phyloP scores from a whole-genome alignment of 2,888 invertebrate species.

The Cryptus armator region DNA sequence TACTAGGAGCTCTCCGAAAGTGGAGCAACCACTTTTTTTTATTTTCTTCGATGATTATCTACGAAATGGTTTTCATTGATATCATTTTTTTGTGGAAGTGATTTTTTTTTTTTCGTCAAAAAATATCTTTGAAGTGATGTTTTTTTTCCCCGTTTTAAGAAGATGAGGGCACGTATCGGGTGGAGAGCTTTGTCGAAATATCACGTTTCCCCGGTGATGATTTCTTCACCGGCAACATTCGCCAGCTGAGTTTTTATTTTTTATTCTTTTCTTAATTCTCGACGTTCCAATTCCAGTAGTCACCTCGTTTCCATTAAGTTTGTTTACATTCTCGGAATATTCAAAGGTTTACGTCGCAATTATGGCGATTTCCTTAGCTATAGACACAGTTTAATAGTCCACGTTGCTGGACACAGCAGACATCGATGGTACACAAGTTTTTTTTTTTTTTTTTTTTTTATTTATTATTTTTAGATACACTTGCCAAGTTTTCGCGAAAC shows the following conservation, averaged over 20 bases:
- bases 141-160: background rate
- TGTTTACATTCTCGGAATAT: conserved; percentile 11
- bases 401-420: background rate
- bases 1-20: background rate
- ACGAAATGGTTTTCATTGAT: too few species aligned
- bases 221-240: background rate
- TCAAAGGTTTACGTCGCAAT: conserved; percentile 1
- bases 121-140: background rate
- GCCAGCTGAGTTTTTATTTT: background rate
- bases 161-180: background rate
- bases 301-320: background rate
- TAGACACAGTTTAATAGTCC: background rate
- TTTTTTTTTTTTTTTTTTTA: background rate
- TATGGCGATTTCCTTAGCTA: conserved; percentile 7
- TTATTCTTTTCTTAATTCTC: background rate
- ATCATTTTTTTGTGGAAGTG: background rate
- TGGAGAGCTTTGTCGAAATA: background rate
- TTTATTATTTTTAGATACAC: conserved; percentile 27
- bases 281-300: background rate
- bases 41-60: background rate
- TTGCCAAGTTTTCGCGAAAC: background rate
- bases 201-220: too few species aligned
- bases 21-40: background rate
- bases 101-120: background rate
- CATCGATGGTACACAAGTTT: background rate